A percentile compares a stretch with the other conserved stretches of the same genome.
phyloP scores from a whole-genome alignment of 2,888 invertebrate species.

The Brachynemurus nebulosus region DNA sequence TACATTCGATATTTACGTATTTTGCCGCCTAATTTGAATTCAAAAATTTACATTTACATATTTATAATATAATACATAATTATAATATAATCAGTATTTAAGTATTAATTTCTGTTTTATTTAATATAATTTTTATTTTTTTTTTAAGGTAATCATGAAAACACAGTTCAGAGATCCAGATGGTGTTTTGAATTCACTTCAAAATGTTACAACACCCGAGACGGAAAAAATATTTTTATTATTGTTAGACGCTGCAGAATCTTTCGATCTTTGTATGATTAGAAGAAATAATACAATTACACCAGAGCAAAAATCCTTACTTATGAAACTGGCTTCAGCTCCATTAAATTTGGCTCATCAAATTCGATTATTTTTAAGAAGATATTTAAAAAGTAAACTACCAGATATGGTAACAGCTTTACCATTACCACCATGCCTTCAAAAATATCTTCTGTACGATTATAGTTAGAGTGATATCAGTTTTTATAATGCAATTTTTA shows the following conservation, averaged over 20 bases:
- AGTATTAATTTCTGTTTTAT: too few relatives aligned
- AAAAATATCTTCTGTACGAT: slow-evolving; percentile 55
- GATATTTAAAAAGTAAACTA: slow-evolving; percentile 40
- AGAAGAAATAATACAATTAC: slow-evolving; percentile 52
- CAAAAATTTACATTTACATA: background rate
- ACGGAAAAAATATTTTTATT: slow-evolving; percentile 44
- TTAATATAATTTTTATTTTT: too few relatives aligned
- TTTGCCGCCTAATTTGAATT: background rate
- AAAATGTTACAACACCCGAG: slow-evolving; percentile 41
- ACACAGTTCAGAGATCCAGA: slow-evolving; percentile 74
- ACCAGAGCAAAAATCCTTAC: slow-evolving; percentile 45
- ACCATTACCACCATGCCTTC: slow-evolving; percentile 49
- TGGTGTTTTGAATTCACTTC: slow-evolving; percentile 66
- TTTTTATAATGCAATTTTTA: background rate
- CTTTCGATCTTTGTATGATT: slow-evolving; percentile 69
- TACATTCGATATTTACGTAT: background rate
- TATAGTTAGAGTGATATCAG: slow-evolving; percentile 31
- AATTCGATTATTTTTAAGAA: slow-evolving; percentile 43
- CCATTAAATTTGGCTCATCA: slow-evolving; percentile 55
- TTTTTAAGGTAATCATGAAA: slow-evolving; percentile 56
- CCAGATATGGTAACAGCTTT: slow-evolving; percentile 41
- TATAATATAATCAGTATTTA: too few relatives aligned
- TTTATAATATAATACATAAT: too few relatives aligned
- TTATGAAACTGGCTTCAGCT: slow-evolving; percentile 49
- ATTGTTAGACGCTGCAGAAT: slow-evolving; percentile 58